These are phyloP conservation scores for Euura lappo DNA, from an alignment of 1,140 invertebrate genomes.

Conservation along the genomic window DNA sequence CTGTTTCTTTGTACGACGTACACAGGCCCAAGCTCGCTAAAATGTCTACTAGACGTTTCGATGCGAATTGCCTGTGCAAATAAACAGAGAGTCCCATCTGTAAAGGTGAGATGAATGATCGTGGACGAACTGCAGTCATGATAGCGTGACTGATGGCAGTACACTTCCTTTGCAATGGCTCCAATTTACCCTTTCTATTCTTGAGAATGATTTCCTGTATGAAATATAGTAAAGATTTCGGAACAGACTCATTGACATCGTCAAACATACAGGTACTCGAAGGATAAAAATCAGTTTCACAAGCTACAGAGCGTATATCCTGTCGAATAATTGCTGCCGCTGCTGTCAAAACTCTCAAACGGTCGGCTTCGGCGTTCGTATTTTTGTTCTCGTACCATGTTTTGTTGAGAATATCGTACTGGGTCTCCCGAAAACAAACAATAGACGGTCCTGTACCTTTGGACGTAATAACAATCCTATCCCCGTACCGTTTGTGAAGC, in stretches of 20 bases:
- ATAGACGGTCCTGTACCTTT: slow-evolving; percentile 39
- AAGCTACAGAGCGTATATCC: slow-evolving; percentile 34
- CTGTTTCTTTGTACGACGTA: slow-evolving; percentile 35
- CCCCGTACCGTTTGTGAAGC: slow-evolving; percentile 44
- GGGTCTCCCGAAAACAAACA: slow-evolving; percentile 35
- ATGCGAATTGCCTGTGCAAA: slow-evolving; percentile 32
- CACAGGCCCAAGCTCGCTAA: slow-evolving; percentile 38
- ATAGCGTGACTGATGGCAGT: slow-evolving; percentile 27
- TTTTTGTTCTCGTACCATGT: slow-evolving; percentile 30
- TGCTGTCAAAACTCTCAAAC: slow-evolving; percentile 29
- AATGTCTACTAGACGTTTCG: slow-evolving; percentile 27
- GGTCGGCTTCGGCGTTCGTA: slow-evolving; percentile 20
- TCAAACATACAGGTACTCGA: slow-evolving; percentile 25
- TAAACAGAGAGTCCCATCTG: slow-evolving; percentile 19
- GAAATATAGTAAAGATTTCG: slow-evolving; percentile 14
- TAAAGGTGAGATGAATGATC: slow-evolving; percentile 26
- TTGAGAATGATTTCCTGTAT: slow-evolving; percentile 19
- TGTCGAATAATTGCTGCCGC: slow-evolving; percentile 35
- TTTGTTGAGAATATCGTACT: slow-evolving; percentile 30
- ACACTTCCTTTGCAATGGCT: slow-evolving; percentile 20
- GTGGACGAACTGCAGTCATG: slow-evolving; percentile 24
- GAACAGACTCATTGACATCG: slow-evolving; percentile 24
- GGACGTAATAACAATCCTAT: slow-evolving; percentile 46
- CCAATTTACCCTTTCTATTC: slow-evolving; percentile 13
- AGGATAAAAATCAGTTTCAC: slow-evolving; percentile 27